phyloP scores from a whole-genome alignment of 2,888 invertebrate genomes.

The Sepioteuthis lessoniana region DNA sequence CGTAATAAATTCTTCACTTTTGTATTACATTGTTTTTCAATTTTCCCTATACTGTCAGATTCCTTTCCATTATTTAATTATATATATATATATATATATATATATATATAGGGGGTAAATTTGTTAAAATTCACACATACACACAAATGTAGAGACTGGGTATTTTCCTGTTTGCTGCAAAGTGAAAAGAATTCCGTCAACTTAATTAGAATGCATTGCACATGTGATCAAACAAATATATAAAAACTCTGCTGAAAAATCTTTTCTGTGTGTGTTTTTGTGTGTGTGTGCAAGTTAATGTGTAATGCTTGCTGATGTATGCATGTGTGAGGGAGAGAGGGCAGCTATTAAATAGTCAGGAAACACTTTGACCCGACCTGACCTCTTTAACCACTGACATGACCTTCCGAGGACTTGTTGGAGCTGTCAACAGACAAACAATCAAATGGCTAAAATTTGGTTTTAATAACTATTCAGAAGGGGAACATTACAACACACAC shows the following conservation, averaged over 20 bases:
- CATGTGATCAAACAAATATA: neutral
- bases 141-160: too few relatives aligned
- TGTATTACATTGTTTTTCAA: too few relatives aligned
- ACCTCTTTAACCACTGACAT: constrained; percentile 6
- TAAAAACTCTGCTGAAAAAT: neutral
- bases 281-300: too few relatives aligned
- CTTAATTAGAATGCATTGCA: neutral
- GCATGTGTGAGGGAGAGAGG: neutral
- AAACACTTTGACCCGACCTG: constrained; percentile 2
- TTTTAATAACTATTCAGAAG: neutral
- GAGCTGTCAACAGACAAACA: neutral
- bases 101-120: too few relatives aligned
- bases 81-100: too few relatives aligned
- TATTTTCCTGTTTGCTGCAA: too few relatives aligned
- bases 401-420: neutral
- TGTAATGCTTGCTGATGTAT: neutral
- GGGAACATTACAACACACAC: neutral
- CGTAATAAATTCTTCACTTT: too few relatives aligned
- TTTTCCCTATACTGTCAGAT: too few relatives aligned
- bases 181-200: too few relatives aligned
- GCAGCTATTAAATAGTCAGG: neutral
- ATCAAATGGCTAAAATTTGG: neutral
- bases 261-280: too few relatives aligned
- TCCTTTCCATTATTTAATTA: too few relatives aligned
- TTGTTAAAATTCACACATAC: too few relatives aligned